These are phyloP conservation scores for Coptodon bakossiorum DNA, from an alignment of 2,113 vertebrate genomes.

Conservation along the genomic window DNA sequence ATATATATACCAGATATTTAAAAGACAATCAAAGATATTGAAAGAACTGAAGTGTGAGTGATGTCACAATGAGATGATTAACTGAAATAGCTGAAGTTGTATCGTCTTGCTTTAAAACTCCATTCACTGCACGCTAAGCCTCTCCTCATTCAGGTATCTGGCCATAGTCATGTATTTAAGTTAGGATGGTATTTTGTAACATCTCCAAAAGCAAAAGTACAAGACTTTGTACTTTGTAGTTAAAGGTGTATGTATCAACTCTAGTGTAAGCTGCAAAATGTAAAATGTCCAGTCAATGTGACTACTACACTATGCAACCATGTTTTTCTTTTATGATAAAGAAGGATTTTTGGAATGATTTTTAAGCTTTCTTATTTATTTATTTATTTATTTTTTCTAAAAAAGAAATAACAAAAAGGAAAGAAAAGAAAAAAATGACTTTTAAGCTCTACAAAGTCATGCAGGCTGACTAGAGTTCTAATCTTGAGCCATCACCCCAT, in stretches of 20 bases:
- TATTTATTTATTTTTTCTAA: background rate
- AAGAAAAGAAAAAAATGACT: background rate
- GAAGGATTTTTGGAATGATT: background rate
- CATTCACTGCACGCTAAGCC: background rate
- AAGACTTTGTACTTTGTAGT: background rate
- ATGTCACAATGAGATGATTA: background rate
- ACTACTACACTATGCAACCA: background rate
- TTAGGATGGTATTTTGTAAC: background rate
- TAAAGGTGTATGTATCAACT: background rate
- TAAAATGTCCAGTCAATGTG: background rate
- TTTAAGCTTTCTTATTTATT: background rate
- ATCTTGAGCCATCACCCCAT: background rate
- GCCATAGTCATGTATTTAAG: background rate
- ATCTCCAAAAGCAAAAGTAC: background rate
- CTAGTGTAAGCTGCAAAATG: background rate
- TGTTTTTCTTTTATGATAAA: background rate
- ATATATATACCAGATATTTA: background rate
- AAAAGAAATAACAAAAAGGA: background rate
- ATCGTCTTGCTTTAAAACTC: background rate
- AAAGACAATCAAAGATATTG: background rate
- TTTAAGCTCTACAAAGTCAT: background rate
- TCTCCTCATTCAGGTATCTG: background rate
- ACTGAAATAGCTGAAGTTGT: background rate
- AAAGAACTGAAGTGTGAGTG: background rate
- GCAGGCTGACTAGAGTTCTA: background rate